Conservation (phyloP, 2,113 vertebrate species). For the Aptenodytes patagonicus region DNA sequence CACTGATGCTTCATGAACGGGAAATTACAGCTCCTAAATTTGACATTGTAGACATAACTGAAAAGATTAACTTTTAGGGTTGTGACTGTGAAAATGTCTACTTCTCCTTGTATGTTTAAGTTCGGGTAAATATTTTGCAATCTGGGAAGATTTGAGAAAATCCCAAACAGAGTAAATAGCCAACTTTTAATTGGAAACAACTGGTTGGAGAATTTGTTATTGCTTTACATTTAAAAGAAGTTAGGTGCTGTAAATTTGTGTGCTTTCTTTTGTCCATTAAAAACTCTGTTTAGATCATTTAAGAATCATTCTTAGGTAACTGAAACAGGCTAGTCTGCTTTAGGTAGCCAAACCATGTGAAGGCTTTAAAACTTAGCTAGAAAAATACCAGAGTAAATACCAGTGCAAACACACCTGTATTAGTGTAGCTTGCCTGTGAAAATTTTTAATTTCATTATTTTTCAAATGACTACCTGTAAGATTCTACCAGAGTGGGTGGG, state of each 20-base stretch:
- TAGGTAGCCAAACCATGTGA: neutral
- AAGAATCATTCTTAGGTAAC: neutral
- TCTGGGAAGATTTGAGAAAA: conserved; percentile 6
- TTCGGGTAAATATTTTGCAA: conserved; percentile 42
- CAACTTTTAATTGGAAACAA: conserved; percentile 1
- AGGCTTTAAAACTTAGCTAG: neutral
- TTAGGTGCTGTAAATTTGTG: neutral
- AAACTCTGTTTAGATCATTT: neutral
- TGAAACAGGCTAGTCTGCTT: neutral
- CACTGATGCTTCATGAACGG: neutral
- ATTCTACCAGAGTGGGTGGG: neutral
- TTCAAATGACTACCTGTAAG: neutral
- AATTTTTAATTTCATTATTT: neutral
- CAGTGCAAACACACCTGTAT: neutral
- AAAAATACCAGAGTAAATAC: neutral
- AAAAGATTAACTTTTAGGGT: neutral
- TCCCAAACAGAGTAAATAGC: neutral
- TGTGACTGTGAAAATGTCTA: neutral
- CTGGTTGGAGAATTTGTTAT: neutral
- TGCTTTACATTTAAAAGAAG: neutral
- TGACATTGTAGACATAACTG: neutral
- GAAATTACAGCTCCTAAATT: neutral
- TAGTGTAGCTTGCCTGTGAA: neutral
- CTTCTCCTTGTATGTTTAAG: neutral
- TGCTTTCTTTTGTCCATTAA: neutral